Base-by-base conservation (phyloP, 2,797 vertebrate genomes). In the Aplochiton taeniatus region DNA sequence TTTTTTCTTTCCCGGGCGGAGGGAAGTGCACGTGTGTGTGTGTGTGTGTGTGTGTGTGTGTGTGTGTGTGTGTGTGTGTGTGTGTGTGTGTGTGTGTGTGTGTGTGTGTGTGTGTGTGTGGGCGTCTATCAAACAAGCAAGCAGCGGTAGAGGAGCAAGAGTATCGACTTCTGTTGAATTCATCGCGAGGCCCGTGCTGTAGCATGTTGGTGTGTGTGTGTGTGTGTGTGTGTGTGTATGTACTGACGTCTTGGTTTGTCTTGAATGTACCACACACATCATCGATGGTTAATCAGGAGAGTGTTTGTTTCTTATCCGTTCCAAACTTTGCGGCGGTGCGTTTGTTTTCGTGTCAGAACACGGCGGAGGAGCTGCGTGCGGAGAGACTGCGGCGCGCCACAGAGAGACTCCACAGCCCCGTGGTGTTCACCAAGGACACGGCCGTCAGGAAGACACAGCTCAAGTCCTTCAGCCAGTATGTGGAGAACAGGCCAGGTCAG, bases 381-480 rank as follows among this genome's bases (percentile, higher is more conserved):
- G 96, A 98, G 89, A 91, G 92, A 55, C 89, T 94, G 78, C 95
- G 95, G 81, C 94, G 93, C 86, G 92, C 94, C 11, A 90, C 94
- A 3, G 96, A 98, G 81, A 90, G 92, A 80, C 90, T 98, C 84
- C 93, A 94, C 69, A 96, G 91, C 88, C 96, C 97, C 0, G 96
- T 98, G 19, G 93, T 97, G 74, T 98, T 99, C 90, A 94, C 89
- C 91, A 98, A 97, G 88, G 97, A 99, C 78, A 93, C 96, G 9
- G 81, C 96, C 1, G 90, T 99, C 85, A 95, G 96, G 80, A 98
- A 98, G 91, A 98, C 96, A 12, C 97, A 98, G 86, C 95, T 99
- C 56, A 96, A 98, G 89, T 99, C 97, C 71, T 99, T 97, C 90
- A 99, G 96, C 91, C 96, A 98, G 80, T 98, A 95, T 54, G 94